Evolutionary conservation across 2,888 invertebrate species (phyloP).

Genomic region (Itoplectis maculator): DNA sequence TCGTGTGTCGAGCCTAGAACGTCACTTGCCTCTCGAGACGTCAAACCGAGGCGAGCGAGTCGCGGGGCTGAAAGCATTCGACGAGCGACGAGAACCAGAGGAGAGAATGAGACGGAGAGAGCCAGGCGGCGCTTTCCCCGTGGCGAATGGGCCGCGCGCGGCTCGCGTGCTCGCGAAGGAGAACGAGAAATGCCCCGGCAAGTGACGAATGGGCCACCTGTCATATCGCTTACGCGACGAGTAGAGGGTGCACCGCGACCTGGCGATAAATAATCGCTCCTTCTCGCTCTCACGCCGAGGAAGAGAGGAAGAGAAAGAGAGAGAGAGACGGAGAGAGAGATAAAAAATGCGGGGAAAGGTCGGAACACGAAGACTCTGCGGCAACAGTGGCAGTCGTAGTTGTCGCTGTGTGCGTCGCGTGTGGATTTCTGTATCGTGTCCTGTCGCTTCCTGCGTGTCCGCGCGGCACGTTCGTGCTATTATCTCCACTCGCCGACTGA

Average conservation of each 20-base stretch:
- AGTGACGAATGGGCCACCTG: constrained; percentile 67
- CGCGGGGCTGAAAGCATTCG: constrained; percentile 25
- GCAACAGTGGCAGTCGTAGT: neutral
- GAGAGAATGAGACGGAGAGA: too few species aligned
- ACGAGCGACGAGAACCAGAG: constrained; percentile 39
- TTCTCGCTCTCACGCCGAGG: too few species aligned
- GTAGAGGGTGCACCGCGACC: constrained; percentile 59
- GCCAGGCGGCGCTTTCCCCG: neutral
- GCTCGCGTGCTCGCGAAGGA: constrained; percentile 54
- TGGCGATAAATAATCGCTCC: constrained; percentile 62
- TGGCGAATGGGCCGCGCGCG: constrained; percentile 4
- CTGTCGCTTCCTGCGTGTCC: constrained; percentile 39
- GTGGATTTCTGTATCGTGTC: constrained; percentile 21
- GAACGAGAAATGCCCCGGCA: constrained; percentile 58
- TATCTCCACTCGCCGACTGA: constrained; percentile 39
- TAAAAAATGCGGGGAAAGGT: constrained; percentile 55
- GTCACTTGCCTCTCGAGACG: too few species aligned
- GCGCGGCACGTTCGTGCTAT: constrained; percentile 42
- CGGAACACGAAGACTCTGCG: constrained; percentile 55
- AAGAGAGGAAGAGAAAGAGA: neutral
- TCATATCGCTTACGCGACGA: constrained; percentile 66
- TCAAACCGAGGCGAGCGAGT: too few species aligned
- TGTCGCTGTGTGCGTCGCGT: constrained; percentile 10
- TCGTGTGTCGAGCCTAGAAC: too few species aligned
- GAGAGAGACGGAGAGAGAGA: constrained; percentile 23